Conservation (phyloP, 2,113 vertebrate species). For the Castor canadensis region DNA sequence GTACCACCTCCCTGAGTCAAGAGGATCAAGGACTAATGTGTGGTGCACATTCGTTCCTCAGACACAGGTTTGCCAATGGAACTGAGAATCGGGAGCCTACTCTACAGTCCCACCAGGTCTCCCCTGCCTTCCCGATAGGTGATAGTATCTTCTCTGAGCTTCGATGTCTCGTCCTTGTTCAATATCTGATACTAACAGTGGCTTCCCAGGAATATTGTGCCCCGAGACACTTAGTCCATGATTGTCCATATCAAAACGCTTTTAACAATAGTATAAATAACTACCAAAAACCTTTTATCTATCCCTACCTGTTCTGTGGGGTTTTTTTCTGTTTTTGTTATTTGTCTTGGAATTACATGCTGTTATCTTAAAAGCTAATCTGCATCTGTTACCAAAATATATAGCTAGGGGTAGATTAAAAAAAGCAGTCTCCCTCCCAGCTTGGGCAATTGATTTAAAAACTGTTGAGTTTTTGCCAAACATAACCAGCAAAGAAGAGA, state of each 20-base stretch:
- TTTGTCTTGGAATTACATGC: not conserved
- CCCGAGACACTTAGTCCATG: not conserved
- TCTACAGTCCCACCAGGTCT: accelerated
- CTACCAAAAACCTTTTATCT: not conserved
- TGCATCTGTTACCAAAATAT: not conserved
- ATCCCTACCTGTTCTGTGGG: not conserved
- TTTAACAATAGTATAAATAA: not conserved
- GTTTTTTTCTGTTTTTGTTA: not conserved
- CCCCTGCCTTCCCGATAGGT: not conserved
- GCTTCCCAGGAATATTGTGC: not conserved
- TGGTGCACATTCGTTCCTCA: too few relatives aligned
- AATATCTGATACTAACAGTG: not conserved
- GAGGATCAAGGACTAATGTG: not conserved
- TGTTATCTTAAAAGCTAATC: not conserved
- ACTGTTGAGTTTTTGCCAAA: not conserved
- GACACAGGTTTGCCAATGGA: not conserved
- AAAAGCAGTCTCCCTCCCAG: not conserved
- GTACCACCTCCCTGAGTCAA: not conserved
- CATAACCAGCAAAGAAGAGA: not conserved
- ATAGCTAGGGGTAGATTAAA: not conserved
- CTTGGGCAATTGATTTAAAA: not conserved
- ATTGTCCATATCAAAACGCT: not conserved
- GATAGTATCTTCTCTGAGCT: not conserved
- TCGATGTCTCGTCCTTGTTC: not conserved
- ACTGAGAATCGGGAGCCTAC: not conserved